Conservation (phyloP, 2,888 invertebrate species). For the Strigamia transsilvanica region DNA sequence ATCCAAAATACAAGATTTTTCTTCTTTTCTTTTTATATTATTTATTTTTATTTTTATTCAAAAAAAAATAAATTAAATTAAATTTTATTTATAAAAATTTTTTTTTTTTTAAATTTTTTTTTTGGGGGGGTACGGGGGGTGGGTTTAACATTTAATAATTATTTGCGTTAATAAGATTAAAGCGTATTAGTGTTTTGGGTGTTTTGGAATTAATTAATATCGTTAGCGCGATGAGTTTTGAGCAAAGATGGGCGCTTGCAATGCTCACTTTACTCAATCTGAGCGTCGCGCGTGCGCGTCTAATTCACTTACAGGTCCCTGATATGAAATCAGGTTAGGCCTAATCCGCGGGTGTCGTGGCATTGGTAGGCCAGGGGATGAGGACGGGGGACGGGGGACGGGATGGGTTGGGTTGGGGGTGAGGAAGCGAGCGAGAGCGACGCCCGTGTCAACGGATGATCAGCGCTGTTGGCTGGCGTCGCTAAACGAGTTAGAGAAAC, state of each 20-base stretch:
- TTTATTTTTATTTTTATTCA: too few relatives aligned
- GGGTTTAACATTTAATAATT: slow-evolving; percentile 36
- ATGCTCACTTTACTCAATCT: slow-evolving; percentile 43
- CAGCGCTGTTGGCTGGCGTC: slow-evolving; percentile 46
- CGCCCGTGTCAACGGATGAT: slow-evolving; percentile 49
- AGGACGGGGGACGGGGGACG: background rate
- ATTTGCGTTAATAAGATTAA: slow-evolving; percentile 29
- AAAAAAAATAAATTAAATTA: background rate
- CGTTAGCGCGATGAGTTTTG: slow-evolving; percentile 46
- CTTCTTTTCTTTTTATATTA: too few relatives aligned
- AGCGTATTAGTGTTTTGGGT: slow-evolving; percentile 6
- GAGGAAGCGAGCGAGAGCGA: background rate
- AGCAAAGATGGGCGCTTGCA: slow-evolving; percentile 30
- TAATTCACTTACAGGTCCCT: slow-evolving; percentile 49
- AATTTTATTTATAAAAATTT: background rate
- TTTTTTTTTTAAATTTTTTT: background rate
- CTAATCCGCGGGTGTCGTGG: slow-evolving; percentile 48
- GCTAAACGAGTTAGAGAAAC: slow-evolving; percentile 31
- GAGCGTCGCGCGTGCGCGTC: slow-evolving; percentile 40
- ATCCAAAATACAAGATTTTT: background rate
- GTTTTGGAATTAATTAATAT: slow-evolving; percentile 42
- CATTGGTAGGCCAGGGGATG: slow-evolving; percentile 28
- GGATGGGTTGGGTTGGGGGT: background rate
- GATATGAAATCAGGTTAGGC: slow-evolving; percentile 49
- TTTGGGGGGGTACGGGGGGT: background rate